These are phyloP conservation scores for Brachyopa scutellaris DNA, from an alignment of 2,888 invertebrate genomes.

Conservation along the genomic window DNA sequence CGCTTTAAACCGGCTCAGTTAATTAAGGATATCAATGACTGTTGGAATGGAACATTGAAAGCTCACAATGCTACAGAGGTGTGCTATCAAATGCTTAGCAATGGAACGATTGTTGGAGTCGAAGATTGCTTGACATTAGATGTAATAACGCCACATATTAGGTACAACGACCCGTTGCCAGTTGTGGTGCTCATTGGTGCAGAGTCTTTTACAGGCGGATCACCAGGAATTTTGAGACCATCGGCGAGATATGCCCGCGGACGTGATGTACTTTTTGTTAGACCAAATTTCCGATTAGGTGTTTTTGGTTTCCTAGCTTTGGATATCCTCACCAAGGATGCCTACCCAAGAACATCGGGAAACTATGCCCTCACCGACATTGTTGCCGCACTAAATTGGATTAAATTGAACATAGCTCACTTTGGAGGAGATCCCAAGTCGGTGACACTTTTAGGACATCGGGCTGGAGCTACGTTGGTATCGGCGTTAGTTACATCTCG, in stretches of 20 bases:
- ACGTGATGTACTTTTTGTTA: conserved; percentile 92
- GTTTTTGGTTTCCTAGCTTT: conserved; percentile 91
- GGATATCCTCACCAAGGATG: conserved; percentile 86
- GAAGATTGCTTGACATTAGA: conserved; percentile 94
- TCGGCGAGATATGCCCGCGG: conserved; percentile 89
- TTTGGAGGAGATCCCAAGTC: conserved; percentile 91
- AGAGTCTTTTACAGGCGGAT: conserved; percentile 89
- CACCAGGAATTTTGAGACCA: conserved; percentile 88
- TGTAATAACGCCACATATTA: conserved; percentile 90
- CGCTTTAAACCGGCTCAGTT: conserved; percentile 88
- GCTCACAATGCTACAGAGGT: conserved; percentile 86
- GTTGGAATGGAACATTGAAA: conserved; percentile 89
- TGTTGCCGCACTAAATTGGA: conserved; percentile 89
- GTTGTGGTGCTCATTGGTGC: conserved; percentile 92
- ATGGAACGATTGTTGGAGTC: conserved; percentile 86
- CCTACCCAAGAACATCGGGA: conserved; percentile 89
- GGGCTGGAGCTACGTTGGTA: conserved; percentile 92
- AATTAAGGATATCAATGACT: conserved; percentile 86
- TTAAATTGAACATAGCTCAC: conserved; percentile 90
- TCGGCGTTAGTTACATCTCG: conserved; percentile 86
- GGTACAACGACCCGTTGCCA: conserved; percentile 90
- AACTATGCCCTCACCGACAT: conserved; percentile 94
- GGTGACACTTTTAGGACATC: conserved; percentile 92
- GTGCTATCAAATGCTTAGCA: conserved; percentile 88
- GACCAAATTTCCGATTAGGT: conserved; percentile 92